These are phyloP conservation scores for Andricus grossulariae DNA, from an alignment of 1,140 invertebrate genomes.

Conservation along the genomic window DNA sequence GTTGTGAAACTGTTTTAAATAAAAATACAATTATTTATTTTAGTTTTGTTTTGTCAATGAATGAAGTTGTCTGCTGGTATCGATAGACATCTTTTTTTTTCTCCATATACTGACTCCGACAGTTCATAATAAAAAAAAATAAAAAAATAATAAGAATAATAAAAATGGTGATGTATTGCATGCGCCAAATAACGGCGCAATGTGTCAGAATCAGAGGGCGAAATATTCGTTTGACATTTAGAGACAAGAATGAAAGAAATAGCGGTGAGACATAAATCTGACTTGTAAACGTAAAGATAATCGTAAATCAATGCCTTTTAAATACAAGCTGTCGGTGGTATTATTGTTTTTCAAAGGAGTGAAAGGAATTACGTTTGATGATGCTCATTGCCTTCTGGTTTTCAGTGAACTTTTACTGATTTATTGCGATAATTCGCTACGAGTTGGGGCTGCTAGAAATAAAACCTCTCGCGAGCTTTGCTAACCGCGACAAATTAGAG, in stretches of 20 bases:
- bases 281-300: conserved; percentile 18
- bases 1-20: no score
- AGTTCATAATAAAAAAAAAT: no score
- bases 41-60: no score
- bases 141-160: no score
- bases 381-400: not conserved
- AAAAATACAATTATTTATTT: no score
- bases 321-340: not conserved
- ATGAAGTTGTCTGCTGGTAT: no score
- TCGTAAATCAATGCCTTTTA: conserved; percentile 9
- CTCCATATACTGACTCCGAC: no score
- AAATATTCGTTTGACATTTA: conserved; percentile 15
- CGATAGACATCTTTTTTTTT: no score
- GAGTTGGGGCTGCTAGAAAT: not conserved
- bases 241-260: not conserved
- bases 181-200: not conserved
- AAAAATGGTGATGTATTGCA: not conserved
- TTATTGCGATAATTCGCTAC: not conserved
- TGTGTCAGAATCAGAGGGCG: conserved; percentile 3
- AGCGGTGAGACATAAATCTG: not conserved
- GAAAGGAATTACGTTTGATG: conserved; percentile 16
- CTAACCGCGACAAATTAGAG: not conserved
- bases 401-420: not conserved
- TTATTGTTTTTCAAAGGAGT: conserved; percentile 22
- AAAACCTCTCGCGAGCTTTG: not conserved